Evolutionary conservation across 2,888 invertebrate species (phyloP).

Genomic region (Rugalucina vietnamica): DNA sequence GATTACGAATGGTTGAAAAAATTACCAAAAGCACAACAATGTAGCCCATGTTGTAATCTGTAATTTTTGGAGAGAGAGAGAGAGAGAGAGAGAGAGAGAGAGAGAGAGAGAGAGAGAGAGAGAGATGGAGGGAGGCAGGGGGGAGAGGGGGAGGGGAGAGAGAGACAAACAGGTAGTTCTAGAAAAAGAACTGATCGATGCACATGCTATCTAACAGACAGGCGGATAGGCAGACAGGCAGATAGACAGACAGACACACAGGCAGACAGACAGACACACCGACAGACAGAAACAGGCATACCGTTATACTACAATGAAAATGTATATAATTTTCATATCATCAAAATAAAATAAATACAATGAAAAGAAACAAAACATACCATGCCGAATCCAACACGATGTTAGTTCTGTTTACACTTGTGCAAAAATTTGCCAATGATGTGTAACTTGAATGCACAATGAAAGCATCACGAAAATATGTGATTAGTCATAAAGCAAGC

Average conservation of each 20-base stretch:
- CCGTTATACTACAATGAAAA: too few species aligned
- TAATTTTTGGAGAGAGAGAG: too few species aligned
- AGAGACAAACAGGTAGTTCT: neutral
- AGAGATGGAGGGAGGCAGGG: constrained; percentile 9
- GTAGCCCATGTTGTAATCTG: neutral
- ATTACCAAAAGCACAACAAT: neutral
- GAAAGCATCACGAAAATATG: neutral
- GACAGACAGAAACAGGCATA: neutral
- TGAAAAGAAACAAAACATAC: too few species aligned
- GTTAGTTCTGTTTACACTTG: too few species aligned
- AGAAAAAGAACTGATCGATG: neutral
- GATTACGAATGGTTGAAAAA: neutral
- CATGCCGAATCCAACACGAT: too few species aligned
- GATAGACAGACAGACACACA: too few species aligned
- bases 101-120: neutral
- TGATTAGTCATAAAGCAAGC: neutral
- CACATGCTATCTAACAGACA: neutral
- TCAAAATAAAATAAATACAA: too few species aligned
- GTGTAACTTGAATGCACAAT: too few species aligned
- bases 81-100: neutral
- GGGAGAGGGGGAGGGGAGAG: constrained; percentile 10
- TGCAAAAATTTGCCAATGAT: neutral
- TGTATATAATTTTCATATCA: too few species aligned
- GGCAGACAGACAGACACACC: too few species aligned
- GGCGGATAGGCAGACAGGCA: neutral